Conservation (phyloP, 2,888 invertebrate species). For the Mechanitis mazaeus region DNA sequence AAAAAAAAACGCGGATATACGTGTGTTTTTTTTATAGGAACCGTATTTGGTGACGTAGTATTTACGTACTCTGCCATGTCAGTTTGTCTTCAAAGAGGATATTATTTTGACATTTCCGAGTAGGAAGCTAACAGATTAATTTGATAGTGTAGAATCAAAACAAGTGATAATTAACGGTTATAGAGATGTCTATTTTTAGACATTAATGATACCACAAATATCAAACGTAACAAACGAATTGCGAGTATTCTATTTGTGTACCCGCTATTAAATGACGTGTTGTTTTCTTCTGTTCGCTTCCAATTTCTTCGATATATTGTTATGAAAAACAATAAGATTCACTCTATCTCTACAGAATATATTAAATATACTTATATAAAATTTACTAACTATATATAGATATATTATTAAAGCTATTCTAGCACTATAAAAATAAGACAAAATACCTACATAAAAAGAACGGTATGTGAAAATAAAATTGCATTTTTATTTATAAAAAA, state of each 20-base stretch:
- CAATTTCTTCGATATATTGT: constrained; percentile 40
- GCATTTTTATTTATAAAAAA: not conserved
- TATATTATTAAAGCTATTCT: constrained; percentile 47
- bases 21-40: constrained; percentile 19
- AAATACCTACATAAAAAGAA: no score
- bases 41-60: constrained; percentile 3
- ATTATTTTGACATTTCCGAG: constrained; percentile 33
- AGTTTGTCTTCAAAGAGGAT: constrained; percentile 33
- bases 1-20: constrained; percentile 11
- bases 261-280: constrained; percentile 28
- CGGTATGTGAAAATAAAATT: not conserved
- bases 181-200: constrained; percentile 48
- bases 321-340: constrained; percentile 19
- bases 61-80: constrained; percentile 19
- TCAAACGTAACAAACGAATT: constrained; percentile 38
- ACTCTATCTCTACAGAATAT: no score
- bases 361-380: no score
- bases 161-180: constrained; percentile 48
- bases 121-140: constrained; percentile 28
- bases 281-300: not conserved
- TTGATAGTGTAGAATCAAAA: constrained; percentile 38
- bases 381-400: constrained; percentile 46
- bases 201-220: constrained; percentile 44
- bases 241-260: constrained; percentile 49
- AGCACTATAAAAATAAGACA: no score